phyloP scores from a whole-genome alignment of 2,797 vertebrate genomes.

The Gobio occitaniae region DNA sequence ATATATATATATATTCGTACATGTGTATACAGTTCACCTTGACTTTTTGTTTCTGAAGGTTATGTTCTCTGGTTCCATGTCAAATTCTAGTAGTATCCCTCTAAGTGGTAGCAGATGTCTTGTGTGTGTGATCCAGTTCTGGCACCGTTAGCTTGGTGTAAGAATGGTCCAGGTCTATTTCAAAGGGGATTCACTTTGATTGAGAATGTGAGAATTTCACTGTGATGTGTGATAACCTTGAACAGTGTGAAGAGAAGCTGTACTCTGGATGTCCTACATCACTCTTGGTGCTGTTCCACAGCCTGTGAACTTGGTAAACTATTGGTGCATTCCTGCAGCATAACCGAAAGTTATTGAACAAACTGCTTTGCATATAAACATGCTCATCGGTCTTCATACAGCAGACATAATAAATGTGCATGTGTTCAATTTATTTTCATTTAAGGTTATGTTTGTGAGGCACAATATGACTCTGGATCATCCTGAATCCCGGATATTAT shows the following conservation, averaged over 20 bases:
- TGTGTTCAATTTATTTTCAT: slow-evolving; percentile 46
- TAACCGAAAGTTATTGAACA: slow-evolving; percentile 84
- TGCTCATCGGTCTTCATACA: slow-evolving; percentile 37
- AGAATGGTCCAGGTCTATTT: slow-evolving; percentile 37
- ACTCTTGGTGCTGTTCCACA: slow-evolving; percentile 17
- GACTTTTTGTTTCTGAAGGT: slow-evolving; percentile 11
- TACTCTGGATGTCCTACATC: background rate
- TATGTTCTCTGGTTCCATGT: slow-evolving; percentile 45
- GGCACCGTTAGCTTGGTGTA: slow-evolving; percentile 26
- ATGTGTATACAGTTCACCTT: background rate
- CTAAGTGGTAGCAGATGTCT: slow-evolving; percentile 48
- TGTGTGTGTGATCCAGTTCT: slow-evolving; percentile 42
- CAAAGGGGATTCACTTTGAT: slow-evolving; percentile 27
- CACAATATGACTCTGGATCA: background rate
- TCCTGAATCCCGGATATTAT: background rate
- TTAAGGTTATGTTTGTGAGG: slow-evolving; percentile 20
- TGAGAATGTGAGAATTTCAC: slow-evolving; percentile 37
- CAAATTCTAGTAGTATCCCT: slow-evolving; percentile 25
- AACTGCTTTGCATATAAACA: slow-evolving; percentile 41
- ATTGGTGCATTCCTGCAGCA: background rate
- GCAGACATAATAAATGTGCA: slow-evolving; percentile 7
- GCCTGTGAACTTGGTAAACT: slow-evolving; percentile 6
- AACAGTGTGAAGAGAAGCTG: background rate
- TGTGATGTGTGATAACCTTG: slow-evolving; percentile 41
- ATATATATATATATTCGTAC: no score